Base-by-base conservation (phyloP, 2,888 invertebrate genomes). In the Brachyopa scutellaris region DNA sequence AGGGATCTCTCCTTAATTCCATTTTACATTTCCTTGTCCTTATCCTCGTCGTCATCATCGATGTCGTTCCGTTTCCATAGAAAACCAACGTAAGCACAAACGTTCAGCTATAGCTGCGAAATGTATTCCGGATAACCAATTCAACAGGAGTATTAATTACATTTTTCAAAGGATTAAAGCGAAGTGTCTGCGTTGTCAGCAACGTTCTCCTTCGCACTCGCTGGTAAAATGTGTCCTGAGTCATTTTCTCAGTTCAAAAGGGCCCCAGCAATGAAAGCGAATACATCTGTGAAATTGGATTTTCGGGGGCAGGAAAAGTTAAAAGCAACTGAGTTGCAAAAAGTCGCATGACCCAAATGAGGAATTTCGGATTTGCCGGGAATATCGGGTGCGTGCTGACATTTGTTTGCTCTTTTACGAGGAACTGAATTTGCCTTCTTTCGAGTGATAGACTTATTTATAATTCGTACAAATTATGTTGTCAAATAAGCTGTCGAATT, bases 401-500 rank as follows among this genome's bases (percentile, higher is more conserved):
- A 2, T 47, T 23, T 26, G 1, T 8, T 26, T 13, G n/a, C 4
- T 13, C 7, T 21, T n/a, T 23, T 23, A 9, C 45, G n/a, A n/a
- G n/a, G 17, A 42, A 42, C 13, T 19, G 59, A 13, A 13, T 13
- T 33, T 13, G 5, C 6, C n/a, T 2, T 11, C 15, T 62, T 21
- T 17, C 11, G 8, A 17, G 13, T 7, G 33, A 3, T 3, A 49
- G 1, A 51, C n/a, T 33, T 33, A 45, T 55, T 45, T 26, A 31
- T 36, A 55, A 33, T 45, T 67, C 23, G 1, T 31, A 5, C 23
- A 55, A 69, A 77, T 69, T 70, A 49, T 57, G 55, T 40, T 62
- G 64, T 64, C 70, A 70, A 57, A 67, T 26, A 62, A 57, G 69
- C 64, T 70, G 62, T 70, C 77, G 42, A 77, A 62, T 77, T 64